These are phyloP conservation scores for Dendrolimus houi DNA, from an alignment of 2,888 invertebrate species.

Conservation along the genomic window DNA sequence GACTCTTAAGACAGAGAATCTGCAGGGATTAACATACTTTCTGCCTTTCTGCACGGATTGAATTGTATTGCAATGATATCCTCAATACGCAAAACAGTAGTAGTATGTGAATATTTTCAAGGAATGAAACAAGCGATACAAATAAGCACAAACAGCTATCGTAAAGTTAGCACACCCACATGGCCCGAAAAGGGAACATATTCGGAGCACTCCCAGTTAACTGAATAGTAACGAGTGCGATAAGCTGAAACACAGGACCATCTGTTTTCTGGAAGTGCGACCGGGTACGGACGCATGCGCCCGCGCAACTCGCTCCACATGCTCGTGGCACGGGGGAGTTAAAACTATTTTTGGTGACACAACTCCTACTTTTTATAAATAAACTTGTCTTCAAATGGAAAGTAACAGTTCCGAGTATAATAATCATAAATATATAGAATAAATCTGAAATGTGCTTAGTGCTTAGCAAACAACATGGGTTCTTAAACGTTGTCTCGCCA, in stretches of 20 bases:
- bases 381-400: constrained; percentile 20
- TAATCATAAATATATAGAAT: too few species aligned
- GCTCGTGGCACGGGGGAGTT: constrained; percentile 20
- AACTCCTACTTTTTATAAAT: constrained; percentile 33
- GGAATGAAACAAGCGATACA: too few species aligned
- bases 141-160: too few species aligned
- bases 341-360: constrained; percentile 39
- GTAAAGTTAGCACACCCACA: neutral
- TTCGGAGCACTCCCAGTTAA: neutral
- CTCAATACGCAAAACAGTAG: too few species aligned
- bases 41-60: too few species aligned
- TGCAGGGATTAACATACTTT: too few species aligned
- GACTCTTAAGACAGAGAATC: too few species aligned
- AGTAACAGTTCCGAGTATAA: constrained; percentile 2
- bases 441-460: too few species aligned
- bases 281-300: constrained; percentile 11
- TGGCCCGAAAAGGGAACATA: neutral
- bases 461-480: too few species aligned
- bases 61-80: too few species aligned
- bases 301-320: neutral
- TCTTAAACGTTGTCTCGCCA: too few species aligned
- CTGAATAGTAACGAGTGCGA: constrained; percentile 9
- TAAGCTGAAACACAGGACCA: constrained; percentile 32
- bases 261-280: constrained; percentile 46
- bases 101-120: too few species aligned